These are phyloP conservation scores for Oreamnos americanus DNA, from an alignment of 2,113 vertebrate genomes.

Conservation along the genomic window DNA sequence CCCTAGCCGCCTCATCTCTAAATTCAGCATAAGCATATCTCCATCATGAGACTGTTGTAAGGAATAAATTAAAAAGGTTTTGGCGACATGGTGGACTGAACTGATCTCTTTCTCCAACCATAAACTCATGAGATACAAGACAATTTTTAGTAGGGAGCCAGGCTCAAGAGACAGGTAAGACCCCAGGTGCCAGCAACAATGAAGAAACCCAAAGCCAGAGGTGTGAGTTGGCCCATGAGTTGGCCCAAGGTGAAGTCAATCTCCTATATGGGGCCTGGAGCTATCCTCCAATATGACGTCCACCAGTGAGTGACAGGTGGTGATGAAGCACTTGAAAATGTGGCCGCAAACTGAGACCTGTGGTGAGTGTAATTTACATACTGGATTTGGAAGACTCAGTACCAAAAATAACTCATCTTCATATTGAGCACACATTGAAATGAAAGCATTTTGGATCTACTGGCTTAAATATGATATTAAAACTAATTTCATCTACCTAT, in stretches of 20 bases:
- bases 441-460: neutral
- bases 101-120: neutral
- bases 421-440: neutral
- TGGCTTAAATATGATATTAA: neutral
- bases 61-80: neutral
- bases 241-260: neutral
- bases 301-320: neutral
- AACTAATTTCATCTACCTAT: neutral
- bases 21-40: neutral
- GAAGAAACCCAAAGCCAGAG: neutral
- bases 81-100: neutral
- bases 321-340: neutral
- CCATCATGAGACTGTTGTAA: neutral
- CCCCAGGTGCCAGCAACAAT: neutral
- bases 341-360: neutral
- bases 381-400: neutral
- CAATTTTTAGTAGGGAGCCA: neutral
- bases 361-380: neutral
- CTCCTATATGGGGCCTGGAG: neutral
- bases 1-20: neutral
- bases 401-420: neutral
- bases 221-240: neutral
- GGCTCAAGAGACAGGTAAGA: neutral
- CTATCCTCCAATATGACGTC: rapidly evolving
- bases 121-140: neutral